Base-by-base conservation (phyloP, 2,113 vertebrate genomes). In the Anolis sagrei region DNA sequence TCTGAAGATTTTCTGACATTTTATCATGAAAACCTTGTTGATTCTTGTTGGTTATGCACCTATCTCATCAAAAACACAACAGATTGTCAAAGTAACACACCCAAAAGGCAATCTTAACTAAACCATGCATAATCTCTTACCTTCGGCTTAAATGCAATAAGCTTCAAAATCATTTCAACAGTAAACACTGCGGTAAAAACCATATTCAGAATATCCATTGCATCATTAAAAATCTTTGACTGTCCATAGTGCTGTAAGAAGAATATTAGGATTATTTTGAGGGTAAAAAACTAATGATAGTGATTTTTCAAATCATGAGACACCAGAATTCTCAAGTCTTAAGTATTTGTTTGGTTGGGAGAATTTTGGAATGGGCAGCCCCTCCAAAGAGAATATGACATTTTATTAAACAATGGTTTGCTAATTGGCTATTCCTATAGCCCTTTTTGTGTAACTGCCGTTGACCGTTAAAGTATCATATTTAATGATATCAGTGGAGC, bases 141-240 rank as follows among this genome's bases (percentile, higher is more conserved):
- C 98, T 98, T 98, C 87, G 99, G 99, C 94, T 99, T 99, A 95
- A 99, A 99, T 85, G 99, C 99, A 85, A 99, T 99, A 92, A 99
- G 97, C 95, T 99, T 99, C 93, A 99, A 95, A 95, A 99, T 96
- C 99, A 99, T 99, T 96, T 99, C 99, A 77, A 98, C 98, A 76
- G 99, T 99, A 95, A 99, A 99, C 62, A 99, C 98, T 86, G 98
- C 94, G 0, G 99, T 99, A 96, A 99, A 99, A 96, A 99, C 97
- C 99, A 99, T 99, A 87, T 99, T 99, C 93, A 99, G 96, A 84
- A 99, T 98, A 95, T 99, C 98, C 98, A 99, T 99, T 2, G 98
- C 98, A 18, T 98, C 98, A 93, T 98, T 99, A 91, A 99, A 99
- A 82, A 97, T 93, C 32, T 97, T 97, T 36, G 99, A 99, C 92